These are phyloP conservation scores for Perdix hodgsoniae DNA, from an alignment of 2,797 vertebrate species.

Conservation along the genomic window DNA sequence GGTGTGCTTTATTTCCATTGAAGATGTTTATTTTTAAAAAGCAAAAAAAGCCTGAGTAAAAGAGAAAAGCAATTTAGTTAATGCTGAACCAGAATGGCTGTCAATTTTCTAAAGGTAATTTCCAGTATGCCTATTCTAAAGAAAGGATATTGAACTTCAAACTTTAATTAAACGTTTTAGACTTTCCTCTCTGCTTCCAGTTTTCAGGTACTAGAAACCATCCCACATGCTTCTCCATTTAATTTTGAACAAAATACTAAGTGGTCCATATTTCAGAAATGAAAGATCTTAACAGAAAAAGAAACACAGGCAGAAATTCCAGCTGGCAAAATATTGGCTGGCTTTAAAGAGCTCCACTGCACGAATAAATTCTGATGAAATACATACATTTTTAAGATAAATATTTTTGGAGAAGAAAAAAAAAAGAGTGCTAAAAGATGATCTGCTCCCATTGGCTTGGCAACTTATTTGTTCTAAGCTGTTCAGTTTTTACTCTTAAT, in stretches of 20 bases:
- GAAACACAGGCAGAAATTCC: neutral
- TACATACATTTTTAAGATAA: neutral
- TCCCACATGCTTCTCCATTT: neutral
- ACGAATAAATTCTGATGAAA: neutral
- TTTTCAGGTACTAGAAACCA: neutral
- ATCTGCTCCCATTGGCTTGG: neutral
- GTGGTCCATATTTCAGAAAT: neutral
- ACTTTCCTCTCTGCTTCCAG: neutral
- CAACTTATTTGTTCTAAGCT: neutral
- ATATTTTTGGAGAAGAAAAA: neutral
- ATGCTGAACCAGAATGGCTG: neutral
- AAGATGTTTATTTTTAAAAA: neutral
- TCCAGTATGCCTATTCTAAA: neutral
- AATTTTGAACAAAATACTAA: neutral
- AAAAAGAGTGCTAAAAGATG: neutral
- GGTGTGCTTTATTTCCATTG: neutral
- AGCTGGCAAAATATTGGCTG: neutral
- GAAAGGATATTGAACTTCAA: neutral
- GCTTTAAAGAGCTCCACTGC: neutral
- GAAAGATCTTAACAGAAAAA: neutral
- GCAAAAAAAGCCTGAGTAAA: neutral
- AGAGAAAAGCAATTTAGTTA: neutral
- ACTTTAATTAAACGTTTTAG: constrained; percentile 21
- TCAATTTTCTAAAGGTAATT: neutral
- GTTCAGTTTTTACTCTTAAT: neutral